Percentiles rank a stretch among this genome's conserved stretches.
Evolutionary conservation across 2,113 vertebrate genomes (phyloP).

Genomic region (Sialia sialis): DNA sequence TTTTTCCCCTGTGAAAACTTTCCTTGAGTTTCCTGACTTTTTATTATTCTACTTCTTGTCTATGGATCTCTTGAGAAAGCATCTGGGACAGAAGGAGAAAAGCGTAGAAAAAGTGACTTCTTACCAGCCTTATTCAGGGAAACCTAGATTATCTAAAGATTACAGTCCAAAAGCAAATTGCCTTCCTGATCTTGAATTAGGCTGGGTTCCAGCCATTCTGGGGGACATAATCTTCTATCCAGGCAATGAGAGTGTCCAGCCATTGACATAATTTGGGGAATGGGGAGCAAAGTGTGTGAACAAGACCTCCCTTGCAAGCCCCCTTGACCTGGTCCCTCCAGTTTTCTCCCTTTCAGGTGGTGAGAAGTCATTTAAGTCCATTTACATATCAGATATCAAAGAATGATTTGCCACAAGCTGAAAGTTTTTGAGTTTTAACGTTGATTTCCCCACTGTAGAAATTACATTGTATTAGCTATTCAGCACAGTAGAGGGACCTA

Average conservation of each 20-base stretch:
- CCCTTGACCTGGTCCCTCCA: not conserved
- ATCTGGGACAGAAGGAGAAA: not conserved
- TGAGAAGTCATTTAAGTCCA: not conserved
- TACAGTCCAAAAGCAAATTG: not conserved
- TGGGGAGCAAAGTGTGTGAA: accelerated
- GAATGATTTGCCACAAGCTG: not conserved
- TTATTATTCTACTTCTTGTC: not conserved
- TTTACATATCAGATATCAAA: not conserved
- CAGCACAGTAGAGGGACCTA: not conserved
- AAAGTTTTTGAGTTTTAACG: not conserved
- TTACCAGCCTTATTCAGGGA: not conserved
- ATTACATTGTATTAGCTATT: not conserved
- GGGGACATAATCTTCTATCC: not conserved
- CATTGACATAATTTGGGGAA: not conserved
- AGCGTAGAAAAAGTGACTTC: not conserved
- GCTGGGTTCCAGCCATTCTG: not conserved
- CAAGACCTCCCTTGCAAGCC: not conserved
- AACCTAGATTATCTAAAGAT: not conserved
- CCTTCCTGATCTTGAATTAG: not conserved
- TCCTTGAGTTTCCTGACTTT: not conserved
- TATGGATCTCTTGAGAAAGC: not conserved
- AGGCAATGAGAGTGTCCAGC: not conserved
- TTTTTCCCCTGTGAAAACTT: not conserved
- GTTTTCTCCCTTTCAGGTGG: not conserved
- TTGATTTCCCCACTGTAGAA: not conserved